Base-by-base conservation (phyloP, 1,140 invertebrate species). In the Drosophila sturtevanti region DNA sequence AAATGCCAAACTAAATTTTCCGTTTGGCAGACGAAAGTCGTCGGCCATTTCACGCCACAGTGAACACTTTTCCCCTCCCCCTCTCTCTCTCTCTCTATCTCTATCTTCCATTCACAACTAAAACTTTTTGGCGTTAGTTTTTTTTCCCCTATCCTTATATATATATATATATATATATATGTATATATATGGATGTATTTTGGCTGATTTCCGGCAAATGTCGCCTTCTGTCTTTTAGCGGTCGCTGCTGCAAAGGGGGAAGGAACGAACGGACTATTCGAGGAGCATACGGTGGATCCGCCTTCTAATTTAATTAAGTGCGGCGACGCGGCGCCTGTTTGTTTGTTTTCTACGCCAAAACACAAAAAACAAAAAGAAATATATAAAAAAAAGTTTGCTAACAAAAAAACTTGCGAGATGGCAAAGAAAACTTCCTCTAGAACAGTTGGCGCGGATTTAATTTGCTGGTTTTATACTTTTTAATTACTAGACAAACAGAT, bases 251-350 rank as follows among this genome's bases (percentile, higher is more conserved):
- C 41, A 16, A 44, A 44, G 41, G 41, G 41, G 14, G 16, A 2
- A 4, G 27, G 27, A 6, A 7, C 1, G 41, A 4, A 18, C 16
- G 9, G 18, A n/a, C 12, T 1, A 4, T n/a, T 38, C 3, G 37
- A 48, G 41, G 16, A 48, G 41, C 41, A 48, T 48, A 48, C 41
- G 41, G 41, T 18, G 16, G 41, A 48, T 48, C 41, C 41, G 68
- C 68, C 74, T 84, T 87, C 77, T 89, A 89, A 87, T 87, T 87
- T 87, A 87, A 87, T 87, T 87, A 87, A 87, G 84, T 89, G 84
- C 79, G 84, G 69, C 79, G 76, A 72, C 79, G 76, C 84, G 79
- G 71, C 84, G 79, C 72, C 84, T 73, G 75, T 72, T 79, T 77
- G 84, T 63, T 81, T 77, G 71, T 55, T 72, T 59, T 65, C 66